Conservation (phyloP, 2,797 vertebrate species). For the Chloroceryle inda region DNA sequence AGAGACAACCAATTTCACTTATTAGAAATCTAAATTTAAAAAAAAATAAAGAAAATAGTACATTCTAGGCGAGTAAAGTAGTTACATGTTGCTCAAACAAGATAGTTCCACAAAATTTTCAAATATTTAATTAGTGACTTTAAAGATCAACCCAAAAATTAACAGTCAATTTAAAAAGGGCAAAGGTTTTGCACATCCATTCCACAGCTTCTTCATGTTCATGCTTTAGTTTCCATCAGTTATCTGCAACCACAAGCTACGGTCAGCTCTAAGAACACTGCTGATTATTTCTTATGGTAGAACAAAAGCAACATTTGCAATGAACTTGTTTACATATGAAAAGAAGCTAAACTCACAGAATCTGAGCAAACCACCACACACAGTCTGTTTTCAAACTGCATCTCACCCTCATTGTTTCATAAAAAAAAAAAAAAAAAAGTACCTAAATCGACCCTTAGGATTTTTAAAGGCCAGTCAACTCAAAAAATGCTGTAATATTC, state of each 20-base stretch:
- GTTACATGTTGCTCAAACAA: not conserved
- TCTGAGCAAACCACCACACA: not conserved
- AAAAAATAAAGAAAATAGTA: not conserved
- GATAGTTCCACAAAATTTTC: not conserved
- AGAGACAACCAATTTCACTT: not conserved
- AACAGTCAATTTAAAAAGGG: not conserved
- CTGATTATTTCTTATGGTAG: not conserved
- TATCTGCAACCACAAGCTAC: not conserved
- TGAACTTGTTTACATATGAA: not conserved
- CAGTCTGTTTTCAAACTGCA: not conserved
- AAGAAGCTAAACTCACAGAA: not conserved
- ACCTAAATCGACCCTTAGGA: not conserved
- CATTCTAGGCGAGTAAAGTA: not conserved
- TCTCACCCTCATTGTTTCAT: not conserved
- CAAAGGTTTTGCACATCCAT: not conserved
- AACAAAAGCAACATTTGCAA: not conserved
- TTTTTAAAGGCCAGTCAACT: not conserved
- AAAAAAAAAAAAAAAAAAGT: not conserved
- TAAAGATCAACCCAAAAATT: constrained; percentile 3
- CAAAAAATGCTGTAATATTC: not conserved
- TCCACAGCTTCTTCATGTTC: not conserved
- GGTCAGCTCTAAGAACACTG: not conserved
- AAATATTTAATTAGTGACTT: not conserved
- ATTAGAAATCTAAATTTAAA: not conserved
- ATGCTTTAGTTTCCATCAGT: not conserved